These are phyloP conservation scores for Rhabdornis inornatus DNA, from an alignment of 2,113 vertebrate genomes.

Conservation along the genomic window DNA sequence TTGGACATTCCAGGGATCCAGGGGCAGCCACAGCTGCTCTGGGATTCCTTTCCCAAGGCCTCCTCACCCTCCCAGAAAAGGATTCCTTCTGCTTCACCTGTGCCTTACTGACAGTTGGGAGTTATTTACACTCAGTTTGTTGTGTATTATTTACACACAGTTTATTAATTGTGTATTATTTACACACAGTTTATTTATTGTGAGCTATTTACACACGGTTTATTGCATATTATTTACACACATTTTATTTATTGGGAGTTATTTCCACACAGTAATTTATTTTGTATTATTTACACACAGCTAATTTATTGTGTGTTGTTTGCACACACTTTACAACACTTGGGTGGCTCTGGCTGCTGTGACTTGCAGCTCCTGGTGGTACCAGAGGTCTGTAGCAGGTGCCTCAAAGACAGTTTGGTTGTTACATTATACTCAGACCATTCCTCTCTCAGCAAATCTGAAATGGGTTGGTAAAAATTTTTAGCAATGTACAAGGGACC, in stretches of 20 bases:
- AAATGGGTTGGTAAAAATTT: neutral
- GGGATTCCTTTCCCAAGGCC: neutral
- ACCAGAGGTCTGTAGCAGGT: neutral
- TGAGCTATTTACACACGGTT: neutral
- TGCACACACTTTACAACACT: neutral
- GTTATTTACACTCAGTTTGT: neutral
- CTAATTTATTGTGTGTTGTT: neutral
- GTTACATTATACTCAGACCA: neutral
- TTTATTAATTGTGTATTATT: neutral
- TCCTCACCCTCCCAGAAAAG: rapidly evolving
- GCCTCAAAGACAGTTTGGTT: neutral
- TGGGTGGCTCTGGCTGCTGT: neutral
- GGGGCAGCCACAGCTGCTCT: neutral
- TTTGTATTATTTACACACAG: neutral
- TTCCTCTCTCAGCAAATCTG: neutral
- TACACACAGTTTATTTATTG: neutral
- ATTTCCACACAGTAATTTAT: neutral
- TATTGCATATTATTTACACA: neutral
- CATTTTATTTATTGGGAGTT: neutral
- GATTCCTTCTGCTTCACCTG: neutral
- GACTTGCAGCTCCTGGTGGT: neutral
- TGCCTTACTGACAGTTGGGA: neutral
- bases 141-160: neutral
- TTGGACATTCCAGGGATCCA: neutral
- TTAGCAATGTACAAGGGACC: neutral